Evolutionary conservation across 2,797 vertebrate species (phyloP).

Genomic region (Sebastolobus altivelis): DNA sequence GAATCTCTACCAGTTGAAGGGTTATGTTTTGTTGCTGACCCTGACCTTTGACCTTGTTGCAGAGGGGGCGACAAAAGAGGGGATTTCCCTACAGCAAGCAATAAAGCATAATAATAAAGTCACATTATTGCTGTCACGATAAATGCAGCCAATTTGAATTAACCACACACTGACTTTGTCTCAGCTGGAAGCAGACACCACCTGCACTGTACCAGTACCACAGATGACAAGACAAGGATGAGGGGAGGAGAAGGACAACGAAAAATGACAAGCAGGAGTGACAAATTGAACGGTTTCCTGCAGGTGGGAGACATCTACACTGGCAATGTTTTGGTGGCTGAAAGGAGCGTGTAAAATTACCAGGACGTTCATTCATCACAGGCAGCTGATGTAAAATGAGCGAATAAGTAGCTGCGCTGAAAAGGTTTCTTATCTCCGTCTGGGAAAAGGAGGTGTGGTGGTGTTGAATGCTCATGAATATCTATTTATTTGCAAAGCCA

Average conservation of each 20-base stretch:
- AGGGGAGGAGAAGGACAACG: conserved; percentile 21
- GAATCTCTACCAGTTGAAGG: neutral
- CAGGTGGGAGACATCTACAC: conserved; percentile 51
- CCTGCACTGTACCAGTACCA: conserved; percentile 44
- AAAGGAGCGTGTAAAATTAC: conserved; percentile 41
- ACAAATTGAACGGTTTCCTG: conserved; percentile 52
- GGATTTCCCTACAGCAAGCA: conserved; percentile 20
- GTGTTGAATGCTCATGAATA: conserved; percentile 60
- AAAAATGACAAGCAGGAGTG: conserved; percentile 48
- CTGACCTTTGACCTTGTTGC: conserved; percentile 46
- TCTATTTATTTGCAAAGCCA: conserved; percentile 45
- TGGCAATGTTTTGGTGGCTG: conserved; percentile 19
- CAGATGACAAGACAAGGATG: conserved; percentile 30
- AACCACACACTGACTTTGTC: conserved; percentile 12
- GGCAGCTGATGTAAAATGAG: conserved; percentile 26
- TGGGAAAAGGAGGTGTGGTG: conserved; percentile 11
- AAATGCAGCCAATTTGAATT: conserved; percentile 2
- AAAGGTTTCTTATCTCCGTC: conserved; percentile 43
- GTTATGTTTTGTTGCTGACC: conserved; percentile 32
- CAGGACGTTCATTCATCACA: conserved; percentile 47
- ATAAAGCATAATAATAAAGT: conserved; percentile 20
- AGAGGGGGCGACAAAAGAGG: neutral
- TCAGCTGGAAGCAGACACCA: conserved; percentile 43
- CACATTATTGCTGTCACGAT: conserved; percentile 7
- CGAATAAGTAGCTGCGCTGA: conserved; percentile 13